A percentile compares a stretch with the other conserved stretches of the same genome.
These are phyloP conservation scores for Silurus glanis DNA, from an alignment of 2,113 vertebrate genomes.

Conservation along the genomic window DNA sequence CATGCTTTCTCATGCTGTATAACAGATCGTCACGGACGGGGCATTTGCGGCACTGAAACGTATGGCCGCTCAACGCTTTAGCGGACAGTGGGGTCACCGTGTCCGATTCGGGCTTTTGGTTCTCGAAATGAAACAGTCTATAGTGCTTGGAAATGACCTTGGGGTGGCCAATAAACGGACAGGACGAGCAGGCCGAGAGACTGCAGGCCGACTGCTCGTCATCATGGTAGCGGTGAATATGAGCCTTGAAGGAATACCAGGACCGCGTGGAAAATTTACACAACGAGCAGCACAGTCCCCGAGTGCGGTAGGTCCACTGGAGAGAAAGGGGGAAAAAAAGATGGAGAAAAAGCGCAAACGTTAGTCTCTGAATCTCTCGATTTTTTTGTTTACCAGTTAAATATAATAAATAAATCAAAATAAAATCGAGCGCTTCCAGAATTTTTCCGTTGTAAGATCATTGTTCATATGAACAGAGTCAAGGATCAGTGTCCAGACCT, in stretches of 20 bases:
- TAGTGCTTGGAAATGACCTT: conserved; percentile 68
- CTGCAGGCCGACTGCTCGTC: conserved; percentile 62
- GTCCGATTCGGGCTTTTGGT: conserved; percentile 19
- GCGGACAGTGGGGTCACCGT: background rate
- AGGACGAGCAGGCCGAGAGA: conserved; percentile 64
- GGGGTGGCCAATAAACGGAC: conserved; percentile 66
- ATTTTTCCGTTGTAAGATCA: too few relatives aligned
- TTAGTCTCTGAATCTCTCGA: background rate
- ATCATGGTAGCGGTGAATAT: conserved; percentile 68
- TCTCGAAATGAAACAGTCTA: conserved; percentile 65
- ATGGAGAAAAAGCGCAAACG: background rate
- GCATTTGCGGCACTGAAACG: conserved; percentile 71
- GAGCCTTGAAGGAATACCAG: conserved; percentile 69
- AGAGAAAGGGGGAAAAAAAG: background rate
- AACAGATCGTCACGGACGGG: conserved; percentile 64
- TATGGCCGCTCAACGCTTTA: conserved; percentile 53
- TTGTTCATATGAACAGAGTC: too few relatives aligned
- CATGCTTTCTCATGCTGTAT: conserved; percentile 72
- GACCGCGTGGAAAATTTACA: conserved; percentile 71
- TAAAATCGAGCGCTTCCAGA: too few relatives aligned
- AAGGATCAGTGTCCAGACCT: too few relatives aligned
- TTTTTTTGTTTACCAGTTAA: too few relatives aligned
- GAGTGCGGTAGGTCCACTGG: conserved; percentile 74
- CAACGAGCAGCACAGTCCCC: conserved; percentile 67
- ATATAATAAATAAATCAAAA: too few relatives aligned